These are phyloP conservation scores for Macquaria ambigua DNA, from an alignment of 2,113 vertebrate species.

Conservation along the genomic window DNA sequence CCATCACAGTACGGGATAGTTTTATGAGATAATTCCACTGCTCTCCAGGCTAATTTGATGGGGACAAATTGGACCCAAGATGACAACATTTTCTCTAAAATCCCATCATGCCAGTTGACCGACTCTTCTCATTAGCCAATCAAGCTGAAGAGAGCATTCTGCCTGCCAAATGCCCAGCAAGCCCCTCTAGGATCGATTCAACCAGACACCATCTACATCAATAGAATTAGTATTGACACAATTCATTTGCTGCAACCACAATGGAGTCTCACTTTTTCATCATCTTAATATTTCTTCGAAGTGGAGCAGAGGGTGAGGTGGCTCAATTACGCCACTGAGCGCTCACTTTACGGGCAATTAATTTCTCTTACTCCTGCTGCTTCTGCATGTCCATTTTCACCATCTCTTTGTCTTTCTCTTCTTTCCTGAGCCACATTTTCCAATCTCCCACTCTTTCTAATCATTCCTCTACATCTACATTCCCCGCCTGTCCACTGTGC, in stretches of 20 bases:
- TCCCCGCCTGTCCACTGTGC: constrained; percentile 56
- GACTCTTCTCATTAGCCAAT: constrained; percentile 80
- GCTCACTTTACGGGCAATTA: constrained; percentile 55
- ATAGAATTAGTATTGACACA: constrained; percentile 83
- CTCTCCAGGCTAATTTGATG: constrained; percentile 70
- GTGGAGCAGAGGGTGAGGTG: constrained; percentile 53
- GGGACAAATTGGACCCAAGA: constrained; percentile 76
- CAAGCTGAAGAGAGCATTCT: constrained; percentile 68
- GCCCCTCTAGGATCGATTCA: constrained; percentile 77
- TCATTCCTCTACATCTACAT: constrained; percentile 45
- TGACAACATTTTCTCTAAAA: constrained; percentile 78
- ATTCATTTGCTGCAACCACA: constrained; percentile 79
- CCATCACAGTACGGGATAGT: constrained; percentile 22
- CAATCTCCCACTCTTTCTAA: constrained; percentile 5
- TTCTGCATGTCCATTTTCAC: constrained; percentile 40
- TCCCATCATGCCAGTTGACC: constrained; percentile 74
- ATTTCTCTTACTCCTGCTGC: constrained; percentile 58
- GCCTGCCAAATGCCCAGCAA: constrained; percentile 71
- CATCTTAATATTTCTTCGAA: constrained; percentile 72
- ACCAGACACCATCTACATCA: constrained; percentile 78
- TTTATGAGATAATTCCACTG: constrained; percentile 63
- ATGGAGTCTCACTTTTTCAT: constrained; percentile 75
- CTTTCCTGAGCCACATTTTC: constrained; percentile 13
- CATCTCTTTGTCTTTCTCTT: constrained; percentile 17
- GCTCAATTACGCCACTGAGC: constrained; percentile 66